A percentile compares a stretch with the other conserved stretches of the same genome.
Conservation (phyloP, 2,113 vertebrate species). For the Ameiurus melas region DNA sequence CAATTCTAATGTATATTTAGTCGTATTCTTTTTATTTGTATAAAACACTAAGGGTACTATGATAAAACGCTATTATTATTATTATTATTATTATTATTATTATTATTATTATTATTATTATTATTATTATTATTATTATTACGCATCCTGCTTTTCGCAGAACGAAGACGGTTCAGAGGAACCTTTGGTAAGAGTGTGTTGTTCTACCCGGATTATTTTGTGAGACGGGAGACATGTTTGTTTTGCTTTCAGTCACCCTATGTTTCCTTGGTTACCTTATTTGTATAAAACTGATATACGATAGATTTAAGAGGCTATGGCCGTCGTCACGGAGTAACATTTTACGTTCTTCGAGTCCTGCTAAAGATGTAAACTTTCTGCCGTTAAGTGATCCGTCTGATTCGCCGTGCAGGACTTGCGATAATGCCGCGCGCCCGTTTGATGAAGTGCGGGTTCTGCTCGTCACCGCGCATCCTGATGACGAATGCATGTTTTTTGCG, state of each 20-base stretch:
- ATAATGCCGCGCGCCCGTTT: neutral
- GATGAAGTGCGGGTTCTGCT: slow-evolving; percentile 68
- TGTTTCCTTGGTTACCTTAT: slow-evolving; percentile 56
- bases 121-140: neutral
- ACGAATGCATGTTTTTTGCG: slow-evolving; percentile 96
- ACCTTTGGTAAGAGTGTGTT: slow-evolving; percentile 46
- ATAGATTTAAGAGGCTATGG: slow-evolving; percentile 42
- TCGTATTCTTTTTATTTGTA: neutral
- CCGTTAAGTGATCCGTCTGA: neutral
- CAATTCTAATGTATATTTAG: neutral
- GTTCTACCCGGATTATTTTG: slow-evolving; percentile 67
- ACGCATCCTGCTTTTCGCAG: neutral
- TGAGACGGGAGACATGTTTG: slow-evolving; percentile 65
- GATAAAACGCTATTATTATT: neutral
- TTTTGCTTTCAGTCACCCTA: slow-evolving; percentile 53
- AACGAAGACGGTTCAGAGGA: slow-evolving; percentile 49
- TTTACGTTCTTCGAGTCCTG: neutral
- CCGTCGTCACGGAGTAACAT: neutral
- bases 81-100: no score
- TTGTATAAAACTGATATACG: slow-evolving; percentile 62
- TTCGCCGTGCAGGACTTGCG: neutral
- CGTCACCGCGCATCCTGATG: slow-evolving; percentile 93
- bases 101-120: neutral
- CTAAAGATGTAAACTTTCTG: neutral
- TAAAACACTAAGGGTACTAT: neutral